phyloP scores from a whole-genome alignment of 2,113 vertebrate genomes.

The Silurus asotus region DNA sequence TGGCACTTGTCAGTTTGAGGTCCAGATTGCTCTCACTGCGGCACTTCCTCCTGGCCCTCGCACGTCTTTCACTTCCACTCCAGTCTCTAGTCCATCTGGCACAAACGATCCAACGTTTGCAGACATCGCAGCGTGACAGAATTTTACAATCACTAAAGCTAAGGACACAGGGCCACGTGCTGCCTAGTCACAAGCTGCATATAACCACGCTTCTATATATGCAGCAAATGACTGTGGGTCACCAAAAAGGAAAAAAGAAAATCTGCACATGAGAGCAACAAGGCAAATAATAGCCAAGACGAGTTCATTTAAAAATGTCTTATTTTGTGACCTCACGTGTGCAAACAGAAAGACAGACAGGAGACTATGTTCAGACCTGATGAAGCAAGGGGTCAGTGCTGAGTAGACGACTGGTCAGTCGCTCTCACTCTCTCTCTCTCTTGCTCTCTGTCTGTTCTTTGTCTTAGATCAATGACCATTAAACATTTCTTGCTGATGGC shows the following conservation, averaged over 20 bases:
- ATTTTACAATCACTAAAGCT: slow-evolving; percentile 11
- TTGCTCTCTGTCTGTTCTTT: background rate
- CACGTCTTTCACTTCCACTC: slow-evolving; percentile 21
- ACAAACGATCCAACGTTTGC: background rate
- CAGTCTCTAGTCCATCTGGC: slow-evolving; percentile 23
- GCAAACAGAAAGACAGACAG: background rate
- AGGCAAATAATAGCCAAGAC: background rate
- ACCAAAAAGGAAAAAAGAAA: background rate
- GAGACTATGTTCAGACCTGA: background rate
- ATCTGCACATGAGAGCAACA: background rate
- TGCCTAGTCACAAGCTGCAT: slow-evolving; percentile 7
- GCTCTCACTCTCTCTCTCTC: background rate
- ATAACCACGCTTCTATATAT: background rate
- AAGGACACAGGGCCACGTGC: slow-evolving; percentile 16
- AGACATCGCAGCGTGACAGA: slow-evolving; percentile 23
- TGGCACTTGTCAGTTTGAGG: background rate
- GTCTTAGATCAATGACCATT: background rate
- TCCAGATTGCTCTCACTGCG: slow-evolving; percentile 28
- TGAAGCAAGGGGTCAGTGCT: background rate
- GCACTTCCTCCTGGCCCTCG: slow-evolving; percentile 14
- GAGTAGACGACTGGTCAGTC: background rate
- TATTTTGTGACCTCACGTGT: background rate
- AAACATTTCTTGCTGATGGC: background rate
- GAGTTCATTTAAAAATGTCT: background rate
- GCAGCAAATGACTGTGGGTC: slow-evolving; percentile 8